Evolutionary conservation across 2,113 vertebrate species (phyloP), one percentile per base, ranked within the genome.

Genomic region (Anas platyrhynchos): DNA sequence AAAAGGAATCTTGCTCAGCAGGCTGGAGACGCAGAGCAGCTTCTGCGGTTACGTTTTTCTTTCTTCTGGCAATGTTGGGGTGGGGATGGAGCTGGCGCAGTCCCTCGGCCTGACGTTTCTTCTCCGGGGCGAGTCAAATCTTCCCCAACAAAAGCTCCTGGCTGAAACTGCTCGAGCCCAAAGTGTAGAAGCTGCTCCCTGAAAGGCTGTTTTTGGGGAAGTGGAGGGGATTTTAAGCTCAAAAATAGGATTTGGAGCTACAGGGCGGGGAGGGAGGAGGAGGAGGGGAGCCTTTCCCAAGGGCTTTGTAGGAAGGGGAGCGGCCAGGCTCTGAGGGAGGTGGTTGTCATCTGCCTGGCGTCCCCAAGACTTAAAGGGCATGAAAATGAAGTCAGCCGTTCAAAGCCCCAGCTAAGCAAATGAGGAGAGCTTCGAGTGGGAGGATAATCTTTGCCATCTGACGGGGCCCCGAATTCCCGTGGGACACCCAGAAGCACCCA

Each of bases 1-100:
- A 90, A 74, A 90, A 97, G 96, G 98, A 97, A 97, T 98, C 98
- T 96, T 95, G 98, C 94, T 91, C 36, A 97, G 95, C 97, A 94
- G 95, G 97, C 95, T 97, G 43, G 56, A 91, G 96, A 95, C 6
- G 96, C 87, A 86, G 31, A 87, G 72, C 94, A 75, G 91, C 94
- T 97, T 92, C 67, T 96, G 93, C 1, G 95, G 94, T 96, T 94
- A 72, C 6, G 43, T 91, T 96, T 91, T 96, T 95, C 86, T 94
- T 81, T 91, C 86, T 96, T 86, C 92, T 89, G 61, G 92, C 92
- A 89, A 63, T 94, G 94, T 90, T 96, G 86, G 97, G 97, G 93
- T 97, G 93, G 97, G 93, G 90, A 95, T 72, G 44, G 83, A 87
- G 62, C 82, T 96, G 89, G 76, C 15, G 6, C 59, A 89, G 68